These are phyloP conservation scores for Eubucco bourcierii DNA, from an alignment of 2,113 vertebrate genomes.

Conservation along the genomic window DNA sequence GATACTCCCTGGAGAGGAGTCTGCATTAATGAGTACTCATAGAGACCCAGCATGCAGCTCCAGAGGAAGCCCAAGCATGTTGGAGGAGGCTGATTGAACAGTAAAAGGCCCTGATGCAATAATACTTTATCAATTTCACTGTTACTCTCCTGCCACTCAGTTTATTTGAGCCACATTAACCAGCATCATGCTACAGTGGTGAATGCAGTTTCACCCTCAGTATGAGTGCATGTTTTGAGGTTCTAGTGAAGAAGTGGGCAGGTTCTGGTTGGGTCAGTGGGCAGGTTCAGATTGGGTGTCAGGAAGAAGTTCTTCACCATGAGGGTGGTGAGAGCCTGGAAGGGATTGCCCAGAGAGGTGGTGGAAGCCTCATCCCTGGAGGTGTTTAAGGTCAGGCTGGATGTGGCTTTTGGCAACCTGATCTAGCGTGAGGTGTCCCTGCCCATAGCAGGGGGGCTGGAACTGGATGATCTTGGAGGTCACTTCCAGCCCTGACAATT, in stretches of 20 bases:
- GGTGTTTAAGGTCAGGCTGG: too few relatives aligned
- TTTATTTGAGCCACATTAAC: neutral
- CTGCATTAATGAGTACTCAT: neutral
- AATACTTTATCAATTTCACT: neutral
- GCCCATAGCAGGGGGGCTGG: too few relatives aligned
- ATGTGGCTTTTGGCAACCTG: too few relatives aligned
- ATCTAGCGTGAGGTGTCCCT: too few relatives aligned
- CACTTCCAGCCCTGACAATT: too few relatives aligned
- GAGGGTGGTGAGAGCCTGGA: too few relatives aligned
- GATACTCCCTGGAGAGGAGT: neutral
- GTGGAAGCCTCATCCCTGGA: too few relatives aligned
- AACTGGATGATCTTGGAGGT: too few relatives aligned
- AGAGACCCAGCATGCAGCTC: neutral
- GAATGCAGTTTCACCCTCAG: neutral
- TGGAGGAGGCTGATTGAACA: neutral
- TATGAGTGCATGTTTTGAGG: neutral
- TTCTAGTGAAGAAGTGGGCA: neutral
- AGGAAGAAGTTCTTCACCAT: too few relatives aligned
- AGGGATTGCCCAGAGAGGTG: too few relatives aligned
- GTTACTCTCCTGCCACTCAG: neutral
- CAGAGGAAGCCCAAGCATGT: neutral
- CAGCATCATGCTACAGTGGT: neutral
- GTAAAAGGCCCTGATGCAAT: neutral
- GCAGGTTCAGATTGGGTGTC: too few relatives aligned
- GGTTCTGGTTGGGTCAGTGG: too few relatives aligned